A percentile compares a stretch with the other conserved stretches of the same genome.
These are phyloP conservation scores for Lucilia cuprina DNA, from an alignment of 1,140 invertebrate genomes.

Conservation along the genomic window DNA sequence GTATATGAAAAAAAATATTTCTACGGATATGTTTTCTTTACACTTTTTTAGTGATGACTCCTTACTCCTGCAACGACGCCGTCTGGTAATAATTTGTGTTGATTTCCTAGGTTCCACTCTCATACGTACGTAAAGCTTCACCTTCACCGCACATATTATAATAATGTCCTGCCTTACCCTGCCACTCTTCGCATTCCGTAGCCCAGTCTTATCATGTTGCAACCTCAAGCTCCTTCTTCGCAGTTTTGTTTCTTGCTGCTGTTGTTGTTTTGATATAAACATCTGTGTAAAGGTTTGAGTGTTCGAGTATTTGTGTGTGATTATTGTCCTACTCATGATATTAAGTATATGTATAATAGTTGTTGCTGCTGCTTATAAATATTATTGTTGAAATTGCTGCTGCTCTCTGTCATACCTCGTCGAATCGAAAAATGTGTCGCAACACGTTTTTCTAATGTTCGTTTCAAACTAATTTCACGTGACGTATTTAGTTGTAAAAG, in stretches of 20 bases:
- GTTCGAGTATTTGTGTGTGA: not conserved
- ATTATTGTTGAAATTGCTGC: not conserved
- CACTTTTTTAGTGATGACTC: conserved; percentile 6
- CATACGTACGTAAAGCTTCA: conserved; percentile 4
- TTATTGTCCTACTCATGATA: not conserved
- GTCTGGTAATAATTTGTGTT: conserved; percentile 6
- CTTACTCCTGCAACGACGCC: conserved; percentile 8
- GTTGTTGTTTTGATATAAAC: too few species aligned
- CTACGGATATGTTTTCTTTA: not conserved
- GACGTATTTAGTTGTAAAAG: conserved; percentile 18
- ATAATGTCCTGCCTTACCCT: not conserved
- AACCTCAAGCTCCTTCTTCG: not conserved
- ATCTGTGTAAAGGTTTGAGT: too few species aligned
- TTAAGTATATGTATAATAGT: too few species aligned
- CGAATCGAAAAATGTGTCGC: not conserved
- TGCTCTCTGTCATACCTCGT: not conserved
- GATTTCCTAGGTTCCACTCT: not conserved
- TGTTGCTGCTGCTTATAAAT: not conserved
- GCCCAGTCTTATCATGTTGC: not conserved
- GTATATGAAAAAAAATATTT: not conserved
- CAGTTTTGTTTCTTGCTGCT: not conserved
- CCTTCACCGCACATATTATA: conserved; percentile 1
- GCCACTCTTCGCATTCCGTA: not conserved
- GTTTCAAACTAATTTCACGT: conserved; percentile 23
- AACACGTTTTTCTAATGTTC: conserved; percentile 26